These are phyloP conservation scores for Nothoprocta pentlandii DNA, from an alignment of 2,113 vertebrate species.

Conservation along the genomic window DNA sequence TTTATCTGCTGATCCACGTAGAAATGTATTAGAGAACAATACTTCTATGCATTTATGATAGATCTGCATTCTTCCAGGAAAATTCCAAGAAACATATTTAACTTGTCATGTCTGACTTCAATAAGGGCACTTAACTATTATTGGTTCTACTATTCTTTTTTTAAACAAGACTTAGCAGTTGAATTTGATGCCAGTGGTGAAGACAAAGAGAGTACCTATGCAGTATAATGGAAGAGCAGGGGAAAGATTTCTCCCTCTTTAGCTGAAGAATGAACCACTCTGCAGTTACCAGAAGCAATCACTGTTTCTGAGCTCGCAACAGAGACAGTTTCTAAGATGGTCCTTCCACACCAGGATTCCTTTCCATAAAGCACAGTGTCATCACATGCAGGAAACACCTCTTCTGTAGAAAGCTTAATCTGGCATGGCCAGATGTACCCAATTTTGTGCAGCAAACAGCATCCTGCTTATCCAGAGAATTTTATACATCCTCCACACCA, in stretches of 20 bases:
- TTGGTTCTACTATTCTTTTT: background rate
- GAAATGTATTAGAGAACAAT: constrained; percentile 13
- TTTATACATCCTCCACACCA: background rate
- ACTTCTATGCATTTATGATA: constrained; percentile 28
- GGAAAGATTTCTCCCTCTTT: background rate
- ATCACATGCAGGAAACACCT: background rate
- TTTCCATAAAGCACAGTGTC: background rate
- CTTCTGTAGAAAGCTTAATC: background rate
- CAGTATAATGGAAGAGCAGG: background rate
- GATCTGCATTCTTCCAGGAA: constrained; percentile 41
- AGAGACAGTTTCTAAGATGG: background rate
- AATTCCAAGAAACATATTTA: background rate
- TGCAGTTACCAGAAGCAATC: background rate
- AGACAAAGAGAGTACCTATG: background rate
- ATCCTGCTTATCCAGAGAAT: background rate
- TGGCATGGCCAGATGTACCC: background rate
- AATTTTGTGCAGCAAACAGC: background rate
- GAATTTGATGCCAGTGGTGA: background rate
- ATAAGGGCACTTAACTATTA: background rate
- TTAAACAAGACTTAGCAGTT: background rate
- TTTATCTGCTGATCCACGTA: constrained; percentile 38
- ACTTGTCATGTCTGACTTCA: background rate
- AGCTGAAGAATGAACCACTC: background rate
- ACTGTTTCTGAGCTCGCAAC: background rate
- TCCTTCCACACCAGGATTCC: background rate